A percentile compares a stretch with the other conserved stretches of the same genome.
These are phyloP conservation scores for Oscheius sp. DNA, from an alignment of 2,888 invertebrate species.

Conservation along the genomic window DNA sequence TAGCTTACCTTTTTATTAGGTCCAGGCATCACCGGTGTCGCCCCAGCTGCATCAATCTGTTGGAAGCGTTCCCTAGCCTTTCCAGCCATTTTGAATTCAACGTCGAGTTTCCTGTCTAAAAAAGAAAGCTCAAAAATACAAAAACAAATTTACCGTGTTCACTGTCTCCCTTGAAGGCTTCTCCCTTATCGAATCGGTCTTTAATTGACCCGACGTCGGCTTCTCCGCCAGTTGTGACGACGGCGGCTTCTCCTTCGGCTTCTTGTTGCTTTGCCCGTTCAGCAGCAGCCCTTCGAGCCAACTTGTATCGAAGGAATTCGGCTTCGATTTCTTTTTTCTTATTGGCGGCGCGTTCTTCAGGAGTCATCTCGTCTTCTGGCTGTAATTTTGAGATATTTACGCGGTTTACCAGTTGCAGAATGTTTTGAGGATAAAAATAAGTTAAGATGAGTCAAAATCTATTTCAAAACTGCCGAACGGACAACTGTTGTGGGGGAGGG, in stretches of 20 bases:
- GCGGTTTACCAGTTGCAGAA: too few species aligned
- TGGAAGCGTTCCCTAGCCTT: slow-evolving; percentile 90
- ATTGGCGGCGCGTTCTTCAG: slow-evolving; percentile 68
- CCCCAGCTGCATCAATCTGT: slow-evolving; percentile 83
- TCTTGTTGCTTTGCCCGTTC: slow-evolving; percentile 48
- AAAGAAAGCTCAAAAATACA: background rate
- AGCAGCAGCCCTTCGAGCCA: slow-evolving; percentile 66
- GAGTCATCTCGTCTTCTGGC: slow-evolving; percentile 66
- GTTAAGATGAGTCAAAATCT: background rate
- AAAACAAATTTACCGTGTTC: slow-evolving; percentile 16
- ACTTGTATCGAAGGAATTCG: slow-evolving; percentile 70
- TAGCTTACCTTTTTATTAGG: slow-evolving; percentile 42
- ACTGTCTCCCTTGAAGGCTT: slow-evolving; percentile 46
- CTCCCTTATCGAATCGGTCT: slow-evolving; percentile 59
- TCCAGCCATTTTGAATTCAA: slow-evolving; percentile 78
- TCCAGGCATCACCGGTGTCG: slow-evolving; percentile 48
- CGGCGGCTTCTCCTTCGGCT: slow-evolving; percentile 25
- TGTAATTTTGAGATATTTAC: too few species aligned
- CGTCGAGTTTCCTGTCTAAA: slow-evolving; percentile 55
- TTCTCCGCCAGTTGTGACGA: slow-evolving; percentile 35
- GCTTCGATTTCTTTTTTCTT: slow-evolving; percentile 72
- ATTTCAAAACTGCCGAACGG: slow-evolving; percentile 15
- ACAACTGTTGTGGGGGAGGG: slow-evolving; percentile 22
- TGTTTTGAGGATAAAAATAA: background rate
- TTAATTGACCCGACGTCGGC: slow-evolving; percentile 63